Base-by-base conservation (phyloP, 2,888 invertebrate species). In the Halocaridina rubra region DNA sequence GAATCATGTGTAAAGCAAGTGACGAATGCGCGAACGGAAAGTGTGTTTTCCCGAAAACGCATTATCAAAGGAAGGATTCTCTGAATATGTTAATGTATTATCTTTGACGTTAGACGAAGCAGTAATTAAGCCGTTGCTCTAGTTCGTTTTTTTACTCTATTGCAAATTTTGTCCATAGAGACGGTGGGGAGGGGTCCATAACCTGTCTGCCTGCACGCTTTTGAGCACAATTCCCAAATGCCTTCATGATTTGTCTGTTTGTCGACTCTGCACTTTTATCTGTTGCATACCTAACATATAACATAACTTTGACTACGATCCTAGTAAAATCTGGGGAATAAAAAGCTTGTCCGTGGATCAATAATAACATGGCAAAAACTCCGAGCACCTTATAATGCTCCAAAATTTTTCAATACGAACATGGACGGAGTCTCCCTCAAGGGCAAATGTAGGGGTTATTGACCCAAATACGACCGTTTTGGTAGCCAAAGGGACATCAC, bases 1-100 rank as follows among this genome's bases (percentile, higher is more conserved):
- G 84, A 84, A 84, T 84, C 84, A 84, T 84, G 74, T 75, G 82
- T 78, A 29, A 46, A 61, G 72, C 71, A 67, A 57, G 77, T 78
- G 64, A 74, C 74, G 33, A 57, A 27, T n/a, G 19, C 22, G 32
- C 27, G 30, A 39, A 78, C 71, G 64, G 53, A 64, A 78, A 53
- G 39, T 16, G 61, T 59, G 78, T 77, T 78, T 84, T 84, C 77
- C 78, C 72, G 19, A 39, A 33, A 59, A 72, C 72, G n/a, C n/a
- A 33, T 46, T 10, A 30, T 13, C 22, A 8, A 30, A 13, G 59
- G 30, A 2, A 53, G 81, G 33, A 76, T 81, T 81, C 76, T 78
- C 82, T 39, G 61, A 53, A 78, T n/a, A n/a, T n/a, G n/a, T n/a
- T n/a, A n/a, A n/a, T n/a, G n/a, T n/a, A n/a, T n/a, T n/a, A n/a